Evolutionary conservation across 2,113 vertebrate genomes (phyloP), one percentile per base, ranked within the genome.

Genomic region (Boulengeromyrus knoepffleri): DNA sequence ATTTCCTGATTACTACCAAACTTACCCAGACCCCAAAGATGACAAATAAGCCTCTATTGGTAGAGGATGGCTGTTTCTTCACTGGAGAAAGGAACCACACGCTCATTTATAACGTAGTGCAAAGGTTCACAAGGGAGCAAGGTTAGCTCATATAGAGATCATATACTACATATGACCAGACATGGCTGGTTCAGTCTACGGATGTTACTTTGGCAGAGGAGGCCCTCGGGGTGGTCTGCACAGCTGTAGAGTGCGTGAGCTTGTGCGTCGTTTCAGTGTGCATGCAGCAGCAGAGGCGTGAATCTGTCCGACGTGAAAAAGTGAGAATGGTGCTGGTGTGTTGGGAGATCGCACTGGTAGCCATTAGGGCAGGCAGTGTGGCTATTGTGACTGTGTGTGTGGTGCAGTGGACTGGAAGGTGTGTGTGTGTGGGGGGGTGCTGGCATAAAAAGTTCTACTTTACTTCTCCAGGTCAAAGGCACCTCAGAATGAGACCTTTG

Each of bases 401-500:
- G 77, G 91, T 58, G 31, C 42, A 53, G 19, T 36, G 31, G 47
- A 89, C 13, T 13, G 50, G 46, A 88, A 46, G 87, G n/a, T 36
- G 74, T 87, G 50, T 89, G 66, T 56, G 17, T 53, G 52, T 52
- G 66, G 74, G 31, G 15, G 36, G 13, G 5, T 1, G 5, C 50
- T 52, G 7, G 36, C 17, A 0, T n/a, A 45, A 5, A 47, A 24
- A 47, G 95, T 96, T 96, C 96, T 96, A 96, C 96, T 95, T 96
- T 94, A 94, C 95, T 96, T 95, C 94, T 95, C 95, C 95, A 95
- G 95, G 96, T 97, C 95, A 97, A 97, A 97, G 96, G 94, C 93
- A 90, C 88, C 95, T 97, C 96, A 96, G 97, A 96, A 95, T 94
- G 93, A 94, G 95, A 95, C 95, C 96, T 95, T 96, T 94, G 95